Percentiles rank a stretch among this genome's conserved stretches.
phyloP scores from a whole-genome alignment of 2,888 invertebrate genomes.

The Stenodema calcarata region DNA sequence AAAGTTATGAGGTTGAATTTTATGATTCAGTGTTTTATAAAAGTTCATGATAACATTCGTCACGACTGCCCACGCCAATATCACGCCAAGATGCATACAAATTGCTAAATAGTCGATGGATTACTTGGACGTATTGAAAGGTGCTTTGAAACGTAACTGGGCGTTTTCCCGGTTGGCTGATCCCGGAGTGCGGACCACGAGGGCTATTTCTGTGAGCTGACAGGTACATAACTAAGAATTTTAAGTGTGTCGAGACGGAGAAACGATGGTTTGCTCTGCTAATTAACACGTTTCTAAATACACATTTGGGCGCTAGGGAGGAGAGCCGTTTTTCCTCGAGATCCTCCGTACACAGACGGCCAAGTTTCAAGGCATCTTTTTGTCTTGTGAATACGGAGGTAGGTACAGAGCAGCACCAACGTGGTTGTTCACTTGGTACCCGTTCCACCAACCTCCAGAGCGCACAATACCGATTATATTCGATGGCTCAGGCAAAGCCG shows the following conservation, averaged over 20 bases:
- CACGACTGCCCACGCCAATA: too few species aligned
- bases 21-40: too few species aligned
- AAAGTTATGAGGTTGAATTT: too few species aligned
- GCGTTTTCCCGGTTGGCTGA: neutral
- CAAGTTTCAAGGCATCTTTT: neutral
- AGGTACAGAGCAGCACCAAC: neutral
- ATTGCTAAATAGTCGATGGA: too few species aligned
- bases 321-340: neutral
- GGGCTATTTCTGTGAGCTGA: neutral
- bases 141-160: neutral
- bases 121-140: too few species aligned
- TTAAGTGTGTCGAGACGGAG: constrained; percentile 26
- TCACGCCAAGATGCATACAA: too few species aligned
- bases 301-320: neutral
- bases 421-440: too few species aligned
- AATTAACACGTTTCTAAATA: constrained; percentile 33
- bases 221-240: neutral
- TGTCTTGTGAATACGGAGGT: neutral
- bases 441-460: too few species aligned
- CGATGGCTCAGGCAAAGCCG: too few species aligned
- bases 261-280: constrained; percentile 28
- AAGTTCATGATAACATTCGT: too few species aligned
- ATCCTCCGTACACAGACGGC: neutral
- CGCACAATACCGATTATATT: too few species aligned
- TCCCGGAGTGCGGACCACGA: neutral